Base-by-base conservation (phyloP, 2,888 invertebrate species). In the Gandaritis pyraliata region DNA sequence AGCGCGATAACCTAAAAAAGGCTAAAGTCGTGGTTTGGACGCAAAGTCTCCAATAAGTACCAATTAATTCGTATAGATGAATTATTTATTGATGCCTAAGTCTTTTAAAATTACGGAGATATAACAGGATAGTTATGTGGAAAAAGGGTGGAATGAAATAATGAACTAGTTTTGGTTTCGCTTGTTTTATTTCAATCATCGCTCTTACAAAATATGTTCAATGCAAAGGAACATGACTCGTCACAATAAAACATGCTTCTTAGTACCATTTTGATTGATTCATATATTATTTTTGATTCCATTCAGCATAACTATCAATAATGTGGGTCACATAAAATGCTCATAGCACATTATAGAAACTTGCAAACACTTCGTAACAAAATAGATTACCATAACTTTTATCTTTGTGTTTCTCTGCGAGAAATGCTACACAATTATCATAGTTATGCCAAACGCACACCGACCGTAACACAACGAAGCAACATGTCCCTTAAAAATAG, bases 401-500 rank as follows among this genome's bases (percentile, higher is more conserved):
- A 78, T 85, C 81, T 83, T 74, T 81, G 85, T 82, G 78, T 83
- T 87, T 89, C 90, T 90, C 89, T 88, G 88, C 80, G 91, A 91
- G 90, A 89, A 88, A 83, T 82, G 86, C 83, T 82, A 80, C 84
- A 87, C 86, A 86, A 88, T 89, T 89, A 91, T 82, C 85, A 90
- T 92, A 91, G 92, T 92, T 91, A 91, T 90, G 92, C 92, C 91
- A 89, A 92, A 93, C 87, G 33, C 85, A 77, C 87, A 87, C 86
- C 47, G 58, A 82, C 80, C 87, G 85, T 88, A 92, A 92, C 90
- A 88, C 87, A 92, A 92, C 89, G 88, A 92, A 91, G 93, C 92
- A 90, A 92, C 91, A 91, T 90, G 90, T 90, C 85, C 91, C 90
- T 91, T 93, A 93, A 94, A 94, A 94, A 94, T 93, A 93, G 90